Evolutionary conservation across 2,888 invertebrate species (phyloP).

Genomic region (Gryllus longicercus): DNA sequence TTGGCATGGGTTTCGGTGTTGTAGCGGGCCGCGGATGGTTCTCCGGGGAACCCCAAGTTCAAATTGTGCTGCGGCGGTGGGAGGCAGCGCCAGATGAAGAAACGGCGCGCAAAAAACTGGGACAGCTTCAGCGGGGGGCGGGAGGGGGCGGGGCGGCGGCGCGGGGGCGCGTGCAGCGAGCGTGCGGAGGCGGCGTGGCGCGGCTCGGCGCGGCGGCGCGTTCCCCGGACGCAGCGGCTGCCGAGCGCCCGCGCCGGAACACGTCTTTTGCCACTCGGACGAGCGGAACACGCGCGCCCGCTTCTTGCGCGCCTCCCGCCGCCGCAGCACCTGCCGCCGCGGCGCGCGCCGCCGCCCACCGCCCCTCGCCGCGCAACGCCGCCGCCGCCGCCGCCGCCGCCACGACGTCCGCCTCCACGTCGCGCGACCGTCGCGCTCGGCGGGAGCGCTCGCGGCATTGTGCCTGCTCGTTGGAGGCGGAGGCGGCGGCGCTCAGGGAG

Average conservation of each 20-base stretch:
- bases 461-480: neutral
- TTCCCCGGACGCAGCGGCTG: neutral
- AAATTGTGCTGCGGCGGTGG: conserved; percentile 40
- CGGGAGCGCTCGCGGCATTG: neutral
- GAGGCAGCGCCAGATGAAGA: conserved; percentile 36
- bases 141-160: neutral
- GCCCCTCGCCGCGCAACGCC: neutral
- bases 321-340: neutral
- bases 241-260: neutral
- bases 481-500: neutral
- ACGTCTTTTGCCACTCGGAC: neutral
- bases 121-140: neutral
- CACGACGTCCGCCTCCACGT: neutral
- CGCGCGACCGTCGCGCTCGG: neutral
- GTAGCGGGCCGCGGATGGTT: conserved; percentile 36
- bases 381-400: neutral
- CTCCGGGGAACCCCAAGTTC: conserved; percentile 38
- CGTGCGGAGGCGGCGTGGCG: neutral
- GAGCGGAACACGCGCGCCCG: conserved; percentile 9
- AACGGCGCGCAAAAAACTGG: conserved; percentile 7
- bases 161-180: neutral
- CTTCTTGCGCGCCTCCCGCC: neutral
- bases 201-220: neutral
- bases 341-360: neutral
- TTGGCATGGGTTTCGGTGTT: conserved; percentile 39